A percentile compares a stretch with the other conserved stretches of the same genome.
These are phyloP conservation scores for Corythucha ciliata DNA, from an alignment of 2,888 invertebrate genomes.

Conservation along the genomic window DNA sequence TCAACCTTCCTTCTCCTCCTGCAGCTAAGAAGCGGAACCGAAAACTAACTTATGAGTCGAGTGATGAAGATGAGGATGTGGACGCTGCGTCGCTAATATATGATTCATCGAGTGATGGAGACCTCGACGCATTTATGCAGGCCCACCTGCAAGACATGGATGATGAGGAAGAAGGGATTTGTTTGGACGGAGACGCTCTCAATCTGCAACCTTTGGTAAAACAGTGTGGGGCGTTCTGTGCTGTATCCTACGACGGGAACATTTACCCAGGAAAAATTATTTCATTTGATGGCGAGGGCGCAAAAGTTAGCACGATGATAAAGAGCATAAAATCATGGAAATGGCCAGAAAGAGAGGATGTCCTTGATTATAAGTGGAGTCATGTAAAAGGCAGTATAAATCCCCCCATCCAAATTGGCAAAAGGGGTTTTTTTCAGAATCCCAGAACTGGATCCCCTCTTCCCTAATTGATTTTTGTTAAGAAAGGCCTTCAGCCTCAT, in stretches of 20 bases:
- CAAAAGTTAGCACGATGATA: conserved; percentile 4
- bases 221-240: neutral
- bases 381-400: conserved; percentile 4
- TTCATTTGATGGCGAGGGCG: neutral
- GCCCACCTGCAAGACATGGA: neutral
- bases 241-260: neutral
- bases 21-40: too few species aligned
- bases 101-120: too few species aligned
- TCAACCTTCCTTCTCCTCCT: too few species aligned
- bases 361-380: conserved; percentile 3
- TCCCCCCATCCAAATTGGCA: conserved; percentile 4
- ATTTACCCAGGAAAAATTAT: conserved; percentile 11
- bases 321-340: conserved; percentile 9
- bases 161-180: neutral
- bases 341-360: conserved; percentile 8
- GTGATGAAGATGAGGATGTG: conserved; percentile 5
- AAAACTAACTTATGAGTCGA: too few species aligned
- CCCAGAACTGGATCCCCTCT: conserved; percentile 1
- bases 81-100: neutral
- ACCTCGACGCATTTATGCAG: too few species aligned
- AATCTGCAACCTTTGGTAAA: neutral
- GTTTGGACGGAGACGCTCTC: neutral
- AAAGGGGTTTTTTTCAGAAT: conserved; percentile 8
- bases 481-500: too few species aligned
- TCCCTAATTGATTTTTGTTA: too few species aligned